Base-by-base conservation (phyloP, 1,140 invertebrate species). In the Phymorhynchus buccinoides region DNA sequence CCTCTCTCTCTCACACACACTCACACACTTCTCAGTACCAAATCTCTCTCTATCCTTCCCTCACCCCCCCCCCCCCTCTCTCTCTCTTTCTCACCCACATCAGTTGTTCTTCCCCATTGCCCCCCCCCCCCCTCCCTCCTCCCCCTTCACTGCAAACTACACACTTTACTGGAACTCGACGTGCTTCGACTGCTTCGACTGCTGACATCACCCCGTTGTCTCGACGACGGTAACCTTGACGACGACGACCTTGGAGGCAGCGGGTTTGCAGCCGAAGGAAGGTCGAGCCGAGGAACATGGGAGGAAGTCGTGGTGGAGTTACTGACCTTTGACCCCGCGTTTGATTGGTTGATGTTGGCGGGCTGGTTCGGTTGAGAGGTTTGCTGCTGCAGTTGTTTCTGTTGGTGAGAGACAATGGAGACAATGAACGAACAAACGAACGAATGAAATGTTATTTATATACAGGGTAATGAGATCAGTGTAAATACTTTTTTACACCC, bases 131-230 rank as follows among this genome's bases (percentile, higher is more conserved):
- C 30, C 71, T 73, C 71, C 16, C n/a, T 73, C 35, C 22, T 52
- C 48, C 48, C 48, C 30, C 16, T 9, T 88, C 68, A 88, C 84
- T 87, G 86, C 37, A 89, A 27, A 37, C 78, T 30, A 62, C 88
- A 89, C 4, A 89, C 87, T 86, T 83, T 88, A 66, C 88, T 89
- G 12, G 87, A 86, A 37, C 82, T 86, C 41, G 78, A 68, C 16
- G 42, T 80, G n/a, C 42, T 48, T 12, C 48, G 79, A n/a, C 22
- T 80, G n/a, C 42, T 48, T 12, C 48, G 79, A n/a, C 22, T 14
- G 27, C 30, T 80, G 30, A 48, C 41, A 14, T 52, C n/a, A 9
- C 79, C 32, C 16, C 42, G 77, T 44, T 4, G 42, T 80, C 44
- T 12, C 16, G 39, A 48, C 48, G 39, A 48, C 48, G 48, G 30